These are phyloP conservation scores for Macropodus opercularis DNA, from an alignment of 2,797 vertebrate genomes.

Conservation along the genomic window DNA sequence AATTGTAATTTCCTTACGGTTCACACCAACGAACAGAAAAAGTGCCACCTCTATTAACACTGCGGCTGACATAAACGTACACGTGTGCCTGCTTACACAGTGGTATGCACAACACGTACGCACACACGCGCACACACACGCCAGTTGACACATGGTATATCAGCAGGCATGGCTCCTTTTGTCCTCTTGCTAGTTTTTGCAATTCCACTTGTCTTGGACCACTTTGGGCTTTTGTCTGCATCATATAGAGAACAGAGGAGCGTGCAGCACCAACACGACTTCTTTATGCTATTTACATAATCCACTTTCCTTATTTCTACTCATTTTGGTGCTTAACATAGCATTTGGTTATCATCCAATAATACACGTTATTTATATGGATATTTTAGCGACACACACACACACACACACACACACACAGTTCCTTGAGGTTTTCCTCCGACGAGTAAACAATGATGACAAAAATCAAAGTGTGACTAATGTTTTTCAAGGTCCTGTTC, in stretches of 20 bases:
- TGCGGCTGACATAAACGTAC: conserved; percentile 63
- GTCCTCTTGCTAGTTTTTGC: conserved; percentile 73
- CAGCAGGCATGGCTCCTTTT: conserved; percentile 79
- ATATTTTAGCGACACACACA: no score
- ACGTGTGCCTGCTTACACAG: conserved; percentile 46
- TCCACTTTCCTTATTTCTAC: not conserved
- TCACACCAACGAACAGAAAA: conserved; percentile 48
- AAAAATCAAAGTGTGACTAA: conserved; percentile 43
- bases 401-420: no score
- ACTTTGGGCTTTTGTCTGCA: conserved; percentile 60
- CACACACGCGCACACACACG: conserved; percentile 14
- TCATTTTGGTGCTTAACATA: not conserved
- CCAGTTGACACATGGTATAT: conserved; percentile 78
- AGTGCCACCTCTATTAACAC: conserved; percentile 49
- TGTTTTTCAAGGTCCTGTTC: conserved; percentile 29
- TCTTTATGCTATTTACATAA: not conserved
- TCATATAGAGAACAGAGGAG: conserved; percentile 14
- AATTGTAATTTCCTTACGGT: conserved; percentile 41
- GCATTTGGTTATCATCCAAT: not conserved
- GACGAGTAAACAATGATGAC: conserved; percentile 27
- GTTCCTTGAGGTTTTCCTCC: conserved; percentile 9
- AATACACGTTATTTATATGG: no score
- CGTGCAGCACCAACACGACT: not conserved
- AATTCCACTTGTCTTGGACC: conserved; percentile 64
- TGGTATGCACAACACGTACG: conserved; percentile 34